These are phyloP conservation scores for Zootermopsis nevadensis DNA, from an alignment of 2,888 invertebrate genomes.

Conservation along the genomic window DNA sequence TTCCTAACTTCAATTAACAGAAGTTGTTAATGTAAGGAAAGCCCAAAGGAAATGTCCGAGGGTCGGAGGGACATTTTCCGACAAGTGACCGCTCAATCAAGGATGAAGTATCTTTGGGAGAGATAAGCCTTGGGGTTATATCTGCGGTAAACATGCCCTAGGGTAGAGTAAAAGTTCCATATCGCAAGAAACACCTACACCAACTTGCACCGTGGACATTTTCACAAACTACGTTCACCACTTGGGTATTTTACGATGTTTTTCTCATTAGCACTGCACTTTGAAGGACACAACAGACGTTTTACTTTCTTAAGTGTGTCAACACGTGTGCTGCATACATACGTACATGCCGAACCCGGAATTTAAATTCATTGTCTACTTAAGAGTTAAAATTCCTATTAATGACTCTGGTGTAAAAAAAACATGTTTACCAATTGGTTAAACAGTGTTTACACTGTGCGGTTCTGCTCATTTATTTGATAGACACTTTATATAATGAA, in stretches of 20 bases:
- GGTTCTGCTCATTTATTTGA: too few relatives aligned
- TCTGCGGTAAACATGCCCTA: slow-evolving; percentile 7
- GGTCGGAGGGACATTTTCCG: slow-evolving; percentile 24
- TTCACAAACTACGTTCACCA: not conserved
- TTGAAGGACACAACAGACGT: too few relatives aligned
- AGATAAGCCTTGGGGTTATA: slow-evolving; percentile 8
- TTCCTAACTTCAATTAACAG: slow-evolving; percentile 30
- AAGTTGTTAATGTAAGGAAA: slow-evolving; percentile 32
- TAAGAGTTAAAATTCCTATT: too few relatives aligned
- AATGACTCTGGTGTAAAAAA: too few relatives aligned
- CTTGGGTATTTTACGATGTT: not conserved
- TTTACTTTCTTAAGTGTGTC: too few relatives aligned
- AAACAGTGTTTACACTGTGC: too few relatives aligned
- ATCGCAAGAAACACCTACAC: not conserved
- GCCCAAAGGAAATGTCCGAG: slow-evolving; percentile 10
- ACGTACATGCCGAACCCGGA: too few relatives aligned
- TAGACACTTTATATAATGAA: too few relatives aligned
- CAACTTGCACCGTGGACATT: not conserved
- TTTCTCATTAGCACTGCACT: not conserved
- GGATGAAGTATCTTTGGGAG: slow-evolving; percentile 33
- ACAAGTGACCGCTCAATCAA: slow-evolving; percentile 42
- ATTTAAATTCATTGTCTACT: too few relatives aligned
- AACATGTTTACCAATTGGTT: too few relatives aligned
- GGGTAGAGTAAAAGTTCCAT: slow-evolving; percentile 6
- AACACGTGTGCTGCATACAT: too few relatives aligned